A percentile compares a stretch with the other conserved stretches of the same genome.
These are phyloP conservation scores for Ahaetulla prasina DNA, from an alignment of 2,113 vertebrate genomes.

Conservation along the genomic window DNA sequence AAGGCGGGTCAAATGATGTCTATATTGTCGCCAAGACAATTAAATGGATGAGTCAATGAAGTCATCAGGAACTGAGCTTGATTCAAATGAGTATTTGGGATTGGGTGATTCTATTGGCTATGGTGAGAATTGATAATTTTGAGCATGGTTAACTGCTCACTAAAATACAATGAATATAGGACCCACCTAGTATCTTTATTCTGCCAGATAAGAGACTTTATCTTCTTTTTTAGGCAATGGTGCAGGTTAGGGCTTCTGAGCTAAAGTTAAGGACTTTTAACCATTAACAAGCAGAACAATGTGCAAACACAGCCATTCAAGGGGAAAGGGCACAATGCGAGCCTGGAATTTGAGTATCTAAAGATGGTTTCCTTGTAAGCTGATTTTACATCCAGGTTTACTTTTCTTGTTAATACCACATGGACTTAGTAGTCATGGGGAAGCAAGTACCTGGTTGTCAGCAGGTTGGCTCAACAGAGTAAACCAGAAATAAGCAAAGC, in stretches of 20 bases:
- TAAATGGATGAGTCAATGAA: background rate
- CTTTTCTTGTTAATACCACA: background rate
- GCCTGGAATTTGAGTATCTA: background rate
- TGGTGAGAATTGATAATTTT: background rate
- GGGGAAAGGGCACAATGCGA: background rate
- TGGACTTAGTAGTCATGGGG: background rate
- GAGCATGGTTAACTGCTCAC: background rate
- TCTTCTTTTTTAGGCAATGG: background rate
- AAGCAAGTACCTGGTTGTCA: background rate
- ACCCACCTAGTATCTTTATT: background rate
- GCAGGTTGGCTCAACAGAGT: background rate
- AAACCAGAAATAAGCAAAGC: background rate
- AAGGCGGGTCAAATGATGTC: background rate
- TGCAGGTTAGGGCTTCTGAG: background rate
- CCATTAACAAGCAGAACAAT: background rate
- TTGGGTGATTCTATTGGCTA: background rate
- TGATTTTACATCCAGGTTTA: background rate
- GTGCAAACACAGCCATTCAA: background rate
- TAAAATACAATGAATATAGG: background rate
- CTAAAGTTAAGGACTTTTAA: background rate
- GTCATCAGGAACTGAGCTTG: background rate
- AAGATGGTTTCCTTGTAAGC: background rate
- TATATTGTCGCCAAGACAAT: background rate
- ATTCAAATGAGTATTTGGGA: background rate
- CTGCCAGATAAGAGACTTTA: background rate